Conservation (phyloP, 1,140 invertebrate genomes). For the Trissolcus basalis region DNA sequence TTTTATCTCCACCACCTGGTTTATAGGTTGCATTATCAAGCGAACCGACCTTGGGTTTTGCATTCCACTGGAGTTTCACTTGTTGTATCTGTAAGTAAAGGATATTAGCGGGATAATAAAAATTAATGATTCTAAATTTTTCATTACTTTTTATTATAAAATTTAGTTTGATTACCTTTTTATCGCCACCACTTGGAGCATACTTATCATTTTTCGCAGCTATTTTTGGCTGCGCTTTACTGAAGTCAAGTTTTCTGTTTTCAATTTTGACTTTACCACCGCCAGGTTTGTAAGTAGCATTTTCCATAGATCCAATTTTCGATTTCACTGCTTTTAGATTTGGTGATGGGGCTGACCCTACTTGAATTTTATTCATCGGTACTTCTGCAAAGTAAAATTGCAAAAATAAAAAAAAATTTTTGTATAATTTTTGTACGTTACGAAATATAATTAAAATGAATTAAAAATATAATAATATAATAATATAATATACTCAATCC, state of each 20-base stretch:
- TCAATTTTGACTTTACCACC: constrained; percentile 95
- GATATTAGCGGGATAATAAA: too few relatives aligned
- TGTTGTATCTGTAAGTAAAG: constrained; percentile 81
- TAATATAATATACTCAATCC: too few relatives aligned
- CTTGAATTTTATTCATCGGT: constrained; percentile 95
- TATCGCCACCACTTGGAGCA: constrained; percentile 90
- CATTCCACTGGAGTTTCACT: constrained; percentile 93
- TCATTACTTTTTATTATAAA: too few relatives aligned
- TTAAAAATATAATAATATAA: too few relatives aligned
- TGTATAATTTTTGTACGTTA: too few relatives aligned
- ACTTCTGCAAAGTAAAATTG: constrained; percentile 77
- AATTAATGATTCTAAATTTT: too few relatives aligned
- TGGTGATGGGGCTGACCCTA: constrained; percentile 91
- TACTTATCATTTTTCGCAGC: constrained; percentile 95
- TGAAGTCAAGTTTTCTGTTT: constrained; percentile 89
- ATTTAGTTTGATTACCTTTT: too few relatives aligned
- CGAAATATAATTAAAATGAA: not conserved
- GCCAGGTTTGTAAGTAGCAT: constrained; percentile 92
- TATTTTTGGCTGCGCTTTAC: constrained; percentile 87
- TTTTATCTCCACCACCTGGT: constrained; percentile 94
- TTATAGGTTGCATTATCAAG: constrained; percentile 95
- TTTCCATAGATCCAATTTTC: constrained; percentile 96
- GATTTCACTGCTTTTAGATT: constrained; percentile 93
- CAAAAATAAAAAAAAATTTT: too few relatives aligned
- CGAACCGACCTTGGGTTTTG: constrained; percentile 94